A percentile compares a stretch with the other conserved stretches of the same genome.
These are phyloP conservation scores for Oceanites oceanicus DNA, from an alignment of 2,113 vertebrate genomes.

Conservation along the genomic window DNA sequence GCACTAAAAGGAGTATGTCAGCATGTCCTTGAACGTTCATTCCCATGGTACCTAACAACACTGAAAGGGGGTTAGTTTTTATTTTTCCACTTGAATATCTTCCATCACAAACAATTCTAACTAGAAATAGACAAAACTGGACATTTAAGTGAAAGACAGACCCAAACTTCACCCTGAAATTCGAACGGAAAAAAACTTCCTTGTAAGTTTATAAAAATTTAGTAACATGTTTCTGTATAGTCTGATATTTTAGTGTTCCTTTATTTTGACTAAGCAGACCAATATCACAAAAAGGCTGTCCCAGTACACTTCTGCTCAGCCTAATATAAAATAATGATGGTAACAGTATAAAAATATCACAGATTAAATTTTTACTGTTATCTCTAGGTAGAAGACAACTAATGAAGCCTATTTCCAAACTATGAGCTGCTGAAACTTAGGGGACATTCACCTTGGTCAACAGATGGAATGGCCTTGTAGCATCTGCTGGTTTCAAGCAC, in stretches of 20 bases:
- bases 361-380: neutral
- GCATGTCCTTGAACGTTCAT: neutral
- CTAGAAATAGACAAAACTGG: neutral
- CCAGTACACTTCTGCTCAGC: neutral
- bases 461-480: neutral
- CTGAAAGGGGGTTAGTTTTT: neutral
- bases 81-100: neutral
- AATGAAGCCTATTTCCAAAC: neutral
- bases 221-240: neutral
- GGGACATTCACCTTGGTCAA: neutral
- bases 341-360: neutral
- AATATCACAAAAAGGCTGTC: neutral
- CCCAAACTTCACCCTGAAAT: neutral
- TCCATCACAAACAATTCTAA: neutral
- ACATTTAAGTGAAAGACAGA: neutral
- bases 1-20: neutral
- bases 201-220: neutral
- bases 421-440: neutral
- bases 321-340: neutral
- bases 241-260: neutral
- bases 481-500: neutral
- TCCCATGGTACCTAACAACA: neutral
- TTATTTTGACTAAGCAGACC: neutral
- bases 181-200: neutral
- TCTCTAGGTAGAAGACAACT: neutral